phyloP scores from a whole-genome alignment of 2,888 invertebrate species.

The Encarsia formosa region DNA sequence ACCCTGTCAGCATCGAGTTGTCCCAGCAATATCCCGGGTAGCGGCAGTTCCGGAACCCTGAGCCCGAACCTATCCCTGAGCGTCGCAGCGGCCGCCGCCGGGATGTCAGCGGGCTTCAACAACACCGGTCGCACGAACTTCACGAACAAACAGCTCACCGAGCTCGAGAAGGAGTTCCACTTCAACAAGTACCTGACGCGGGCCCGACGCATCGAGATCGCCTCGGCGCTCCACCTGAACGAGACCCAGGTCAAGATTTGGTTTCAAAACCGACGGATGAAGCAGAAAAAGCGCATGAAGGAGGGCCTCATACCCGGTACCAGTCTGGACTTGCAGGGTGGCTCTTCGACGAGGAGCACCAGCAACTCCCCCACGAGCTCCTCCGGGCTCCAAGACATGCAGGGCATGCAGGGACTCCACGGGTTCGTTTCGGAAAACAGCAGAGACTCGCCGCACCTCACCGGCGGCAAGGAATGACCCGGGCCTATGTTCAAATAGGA shows the following conservation, averaged over 20 bases:
- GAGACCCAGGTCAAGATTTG: conserved; percentile 98
- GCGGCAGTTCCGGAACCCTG: background rate
- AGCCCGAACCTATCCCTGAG: conserved; percentile 8
- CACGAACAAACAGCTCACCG: conserved; percentile 98
- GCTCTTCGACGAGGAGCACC: conserved; percentile 40
- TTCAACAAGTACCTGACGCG: conserved; percentile 98
- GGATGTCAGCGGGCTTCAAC: conserved; percentile 54
- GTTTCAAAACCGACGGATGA: conserved; percentile 99
- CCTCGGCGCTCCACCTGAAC: conserved; percentile 90
- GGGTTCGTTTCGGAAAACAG: conserved; percentile 66
- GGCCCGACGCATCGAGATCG: conserved; percentile 95
- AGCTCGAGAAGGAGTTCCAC: conserved; percentile 98
- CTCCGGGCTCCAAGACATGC: conserved; percentile 37
- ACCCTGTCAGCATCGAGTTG: background rate
- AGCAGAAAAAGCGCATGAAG: conserved; percentile 95
- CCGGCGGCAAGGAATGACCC: conserved; percentile 43
- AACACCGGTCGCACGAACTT: conserved; percentile 96
- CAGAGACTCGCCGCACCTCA: conserved; percentile 59
- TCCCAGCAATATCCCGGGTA: background rate
- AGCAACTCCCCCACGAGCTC: conserved; percentile 49
- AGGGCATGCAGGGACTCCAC: conserved; percentile 34
- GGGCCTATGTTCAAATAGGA: too few species aligned
- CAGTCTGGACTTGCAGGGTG: background rate
- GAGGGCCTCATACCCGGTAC: conserved; percentile 75
- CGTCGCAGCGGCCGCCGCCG: conserved; percentile 15